Conservation (phyloP, 2,113 vertebrate species). For the Trichomycterus rosablanca region DNA sequence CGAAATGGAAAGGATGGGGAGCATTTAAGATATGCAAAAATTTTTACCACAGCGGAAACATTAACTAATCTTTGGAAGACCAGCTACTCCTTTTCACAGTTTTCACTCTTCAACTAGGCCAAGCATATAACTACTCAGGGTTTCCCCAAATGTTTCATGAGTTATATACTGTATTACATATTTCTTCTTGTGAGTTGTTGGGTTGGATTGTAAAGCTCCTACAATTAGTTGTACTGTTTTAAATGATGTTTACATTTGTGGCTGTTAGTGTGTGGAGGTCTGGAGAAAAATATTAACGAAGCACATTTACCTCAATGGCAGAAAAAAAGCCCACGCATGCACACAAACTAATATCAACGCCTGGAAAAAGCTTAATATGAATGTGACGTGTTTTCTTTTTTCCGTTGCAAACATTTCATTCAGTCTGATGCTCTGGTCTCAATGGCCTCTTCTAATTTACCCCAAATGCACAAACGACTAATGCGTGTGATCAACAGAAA, state of each 20-base stretch:
- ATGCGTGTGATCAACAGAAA: not conserved
- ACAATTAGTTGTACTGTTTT: too few species aligned
- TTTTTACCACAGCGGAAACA: conserved; percentile 16
- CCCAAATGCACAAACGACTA: not conserved
- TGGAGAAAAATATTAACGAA: conserved; percentile 13
- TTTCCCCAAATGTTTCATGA: conserved; percentile 16
- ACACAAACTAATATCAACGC: conserved; percentile 37
- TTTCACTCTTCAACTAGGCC: not conserved
- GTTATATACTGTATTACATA: not conserved
- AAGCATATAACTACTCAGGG: not conserved
- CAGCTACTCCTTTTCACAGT: not conserved
- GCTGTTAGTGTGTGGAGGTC: not conserved
- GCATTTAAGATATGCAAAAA: conserved; percentile 16
- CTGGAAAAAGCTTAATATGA: conserved; percentile 39
- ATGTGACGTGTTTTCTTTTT: conserved; percentile 15
- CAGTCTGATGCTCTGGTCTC: conserved; percentile 9
- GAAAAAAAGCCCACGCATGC: conserved; percentile 34
- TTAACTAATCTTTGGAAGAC: conserved; percentile 1
- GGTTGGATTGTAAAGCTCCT: too few species aligned
- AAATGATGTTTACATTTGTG: not conserved
- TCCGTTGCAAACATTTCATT: conserved; percentile 29
- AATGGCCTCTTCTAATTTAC: conserved; percentile 8
- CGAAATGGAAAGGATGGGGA: conserved; percentile 22
- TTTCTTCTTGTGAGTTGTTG: too few species aligned
- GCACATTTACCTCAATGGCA: conserved; percentile 19